A percentile compares a stretch with the other conserved stretches of the same genome.
Evolutionary conservation across 2,113 vertebrate genomes (phyloP).

Genomic region (Desmodus rotundus): DNA sequence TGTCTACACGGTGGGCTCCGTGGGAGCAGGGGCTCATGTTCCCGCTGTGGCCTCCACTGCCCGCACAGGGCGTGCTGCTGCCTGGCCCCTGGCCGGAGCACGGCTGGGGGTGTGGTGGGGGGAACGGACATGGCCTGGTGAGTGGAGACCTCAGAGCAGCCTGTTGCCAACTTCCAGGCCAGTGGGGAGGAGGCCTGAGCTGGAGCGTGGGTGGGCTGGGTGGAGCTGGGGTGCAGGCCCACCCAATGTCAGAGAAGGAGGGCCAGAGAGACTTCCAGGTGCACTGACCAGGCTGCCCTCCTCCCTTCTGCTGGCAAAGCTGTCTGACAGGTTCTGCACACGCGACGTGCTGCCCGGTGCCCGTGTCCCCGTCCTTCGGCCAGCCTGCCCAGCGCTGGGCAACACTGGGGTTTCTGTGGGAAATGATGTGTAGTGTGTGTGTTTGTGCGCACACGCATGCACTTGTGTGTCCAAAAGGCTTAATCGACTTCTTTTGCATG

Average conservation of each 20-base stretch:
- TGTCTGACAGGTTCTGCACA: rapidly evolving
- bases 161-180: background rate
- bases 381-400: background rate
- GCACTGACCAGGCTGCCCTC: background rate
- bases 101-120: rapidly evolving
- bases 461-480: background rate
- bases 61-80: background rate
- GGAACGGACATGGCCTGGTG: background rate
- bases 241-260: background rate
- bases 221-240: too few relatives aligned
- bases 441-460: background rate
- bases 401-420: background rate
- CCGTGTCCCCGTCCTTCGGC: background rate
- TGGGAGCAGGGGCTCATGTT: background rate
- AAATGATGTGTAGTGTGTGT: background rate
- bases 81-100: rapidly evolving
- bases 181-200: background rate
- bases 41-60: background rate
- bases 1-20: background rate
- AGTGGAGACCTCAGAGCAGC: background rate
- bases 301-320: background rate
- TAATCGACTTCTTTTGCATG: background rate
- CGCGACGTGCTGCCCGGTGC: background rate
- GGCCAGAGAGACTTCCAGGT: background rate
- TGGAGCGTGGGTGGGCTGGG: background rate